Conservation (phyloP, 2,888 invertebrate species). For the Nomada ruficornis region DNA sequence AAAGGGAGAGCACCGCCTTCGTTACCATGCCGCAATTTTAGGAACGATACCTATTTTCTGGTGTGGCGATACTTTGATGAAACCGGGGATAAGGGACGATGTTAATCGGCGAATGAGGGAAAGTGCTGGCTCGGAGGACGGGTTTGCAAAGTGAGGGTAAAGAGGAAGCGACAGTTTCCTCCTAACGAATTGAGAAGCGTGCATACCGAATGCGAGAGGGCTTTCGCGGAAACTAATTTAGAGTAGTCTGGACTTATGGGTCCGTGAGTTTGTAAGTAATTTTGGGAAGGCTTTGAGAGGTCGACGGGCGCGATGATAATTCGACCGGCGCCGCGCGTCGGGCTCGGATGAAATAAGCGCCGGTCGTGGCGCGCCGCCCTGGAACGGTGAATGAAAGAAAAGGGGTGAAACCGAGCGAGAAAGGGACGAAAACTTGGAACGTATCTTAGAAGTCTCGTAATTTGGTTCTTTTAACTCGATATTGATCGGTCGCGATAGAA, state of each 20-base stretch:
- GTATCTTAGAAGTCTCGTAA: constrained; percentile 28
- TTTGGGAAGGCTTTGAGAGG: constrained; percentile 59
- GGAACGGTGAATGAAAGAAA: constrained; percentile 13
- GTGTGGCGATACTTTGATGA: neutral
- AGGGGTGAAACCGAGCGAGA: neutral
- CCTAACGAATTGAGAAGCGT: constrained; percentile 59
- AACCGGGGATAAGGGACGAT: neutral
- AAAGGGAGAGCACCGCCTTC: constrained; percentile 28
- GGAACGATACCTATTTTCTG: constrained; percentile 22
- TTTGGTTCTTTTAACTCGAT: neutral
- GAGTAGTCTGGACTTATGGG: constrained; percentile 55
- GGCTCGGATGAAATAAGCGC: constrained; percentile 32
- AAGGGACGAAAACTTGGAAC: constrained; percentile 7
- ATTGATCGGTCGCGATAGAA: constrained; percentile 23
- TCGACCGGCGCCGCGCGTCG: constrained; percentile 32
- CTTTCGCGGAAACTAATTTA: constrained; percentile 64
- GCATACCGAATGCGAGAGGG: constrained; percentile 52
- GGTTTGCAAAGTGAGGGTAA: neutral
- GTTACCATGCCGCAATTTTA: constrained; percentile 42
- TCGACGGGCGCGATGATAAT: constrained; percentile 25
- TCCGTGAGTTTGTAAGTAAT: constrained; percentile 63
- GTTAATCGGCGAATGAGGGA: neutral
- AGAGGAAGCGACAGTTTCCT: constrained; percentile 26
- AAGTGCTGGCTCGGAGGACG: neutral
- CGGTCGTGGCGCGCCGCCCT: constrained; percentile 40